phyloP scores from a whole-genome alignment of 1,140 invertebrate species.

The Sycophila sp. region DNA sequence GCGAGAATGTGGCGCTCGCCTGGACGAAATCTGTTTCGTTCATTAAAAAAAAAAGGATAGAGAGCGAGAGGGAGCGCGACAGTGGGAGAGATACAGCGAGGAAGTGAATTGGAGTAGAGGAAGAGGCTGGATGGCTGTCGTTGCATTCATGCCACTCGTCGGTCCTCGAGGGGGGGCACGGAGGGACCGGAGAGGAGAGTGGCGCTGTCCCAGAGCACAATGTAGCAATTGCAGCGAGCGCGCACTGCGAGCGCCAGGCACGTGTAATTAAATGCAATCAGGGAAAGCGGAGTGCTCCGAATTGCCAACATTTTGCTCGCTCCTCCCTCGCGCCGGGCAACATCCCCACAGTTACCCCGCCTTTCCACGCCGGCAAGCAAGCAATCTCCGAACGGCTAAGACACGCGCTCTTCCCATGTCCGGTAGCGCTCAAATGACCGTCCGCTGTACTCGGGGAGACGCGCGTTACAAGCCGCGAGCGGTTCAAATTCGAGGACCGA shows the following conservation, averaged over 20 bases:
- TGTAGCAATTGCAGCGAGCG: slow-evolving; percentile 54
- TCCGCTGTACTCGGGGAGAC: too few species aligned
- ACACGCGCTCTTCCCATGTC: too few species aligned
- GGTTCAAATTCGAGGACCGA: too few species aligned
- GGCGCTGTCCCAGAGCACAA: slow-evolving; percentile 49
- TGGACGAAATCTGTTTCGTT: too few species aligned
- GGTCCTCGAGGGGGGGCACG: background rate
- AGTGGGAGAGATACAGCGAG: background rate
- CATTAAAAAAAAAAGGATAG: background rate
- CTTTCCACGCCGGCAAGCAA: too few species aligned
- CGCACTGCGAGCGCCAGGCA: slow-evolving; percentile 44
- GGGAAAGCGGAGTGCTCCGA: slow-evolving; percentile 57
- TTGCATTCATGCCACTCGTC: slow-evolving; percentile 22
- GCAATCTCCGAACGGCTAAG: too few species aligned
- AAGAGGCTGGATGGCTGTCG: background rate
- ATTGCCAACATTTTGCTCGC: slow-evolving; percentile 59
- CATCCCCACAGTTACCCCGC: background rate
- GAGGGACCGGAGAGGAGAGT: slow-evolving; percentile 32
- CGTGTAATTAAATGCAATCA: slow-evolving; percentile 65
- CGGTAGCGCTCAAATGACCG: too few species aligned
- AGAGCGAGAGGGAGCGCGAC: background rate
- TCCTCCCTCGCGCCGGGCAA: background rate
- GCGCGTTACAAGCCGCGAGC: too few species aligned
- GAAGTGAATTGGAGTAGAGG: background rate
- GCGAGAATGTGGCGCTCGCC: background rate